Base-by-base conservation (phyloP, 2,797 vertebrate genomes). In the Lepus oiostolus region DNA sequence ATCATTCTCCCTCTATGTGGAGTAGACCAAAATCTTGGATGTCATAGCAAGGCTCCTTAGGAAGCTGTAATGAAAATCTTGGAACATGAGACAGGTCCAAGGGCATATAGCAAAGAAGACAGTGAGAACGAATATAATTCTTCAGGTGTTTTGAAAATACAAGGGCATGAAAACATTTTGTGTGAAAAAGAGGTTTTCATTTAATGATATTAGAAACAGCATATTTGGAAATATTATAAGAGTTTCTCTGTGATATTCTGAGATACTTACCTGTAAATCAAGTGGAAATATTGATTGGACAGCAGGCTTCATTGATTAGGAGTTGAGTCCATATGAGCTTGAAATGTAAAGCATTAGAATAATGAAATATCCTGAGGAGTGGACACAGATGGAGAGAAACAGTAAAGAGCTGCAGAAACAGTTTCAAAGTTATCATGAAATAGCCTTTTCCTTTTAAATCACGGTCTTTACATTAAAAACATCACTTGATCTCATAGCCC, bases 381-480 rank as follows among this genome's bases (percentile, higher is more conserved):
- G 4, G 3, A 2, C 2, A 62, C 8, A 70, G 16, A 35, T 0
- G 5, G 32, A 68, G 11, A 5, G 14, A 9, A 2, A 70, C 38
- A 65, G n/a, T 68, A 84, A 24, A 90, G 38, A 70, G 3, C 22
- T 90, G 0, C 22, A 54, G 26, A 67, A 88, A 85, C 28, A 88
- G n/a, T 35, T 94, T 94, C 32, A 62, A 65, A 93, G 21, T 74
- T 95, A 80, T 54, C 42, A 80, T 8, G 19, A 90, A 93, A 71
- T 58, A 63, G 4, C 1, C 21, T 1, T 89, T 96, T 92, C 60
- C 30, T 90, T 95, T 85, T 42, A 90, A 96, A 74, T 85, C 80
- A 82, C 58, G 75, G 38, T 35, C 28, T 96, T 94, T 96, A 87
- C 14, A 95, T 96, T 97, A 93, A 96, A 91, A 97, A 75, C 38